phyloP scores from a whole-genome alignment of 2,888 invertebrate genomes.

The Andrena hattorfiana region DNA sequence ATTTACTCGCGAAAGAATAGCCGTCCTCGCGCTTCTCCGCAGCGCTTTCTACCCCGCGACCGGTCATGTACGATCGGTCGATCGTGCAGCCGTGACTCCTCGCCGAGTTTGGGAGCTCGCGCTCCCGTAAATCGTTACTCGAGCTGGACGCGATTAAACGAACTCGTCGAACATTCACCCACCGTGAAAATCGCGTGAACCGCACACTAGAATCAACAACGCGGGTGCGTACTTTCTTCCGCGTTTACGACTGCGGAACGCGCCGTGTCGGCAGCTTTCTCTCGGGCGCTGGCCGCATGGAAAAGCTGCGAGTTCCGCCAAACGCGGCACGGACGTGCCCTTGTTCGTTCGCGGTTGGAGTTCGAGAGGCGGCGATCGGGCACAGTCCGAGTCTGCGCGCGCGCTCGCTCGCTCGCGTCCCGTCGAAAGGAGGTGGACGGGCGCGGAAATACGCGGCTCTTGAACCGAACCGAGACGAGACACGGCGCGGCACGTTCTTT shows the following conservation, averaged over 20 bases:
- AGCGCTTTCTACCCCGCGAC: constrained; percentile 42
- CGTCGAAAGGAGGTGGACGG: not conserved
- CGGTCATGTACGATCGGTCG: not conserved
- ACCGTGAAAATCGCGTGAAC: not conserved
- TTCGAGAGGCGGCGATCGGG: not conserved
- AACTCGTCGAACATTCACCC: not conserved
- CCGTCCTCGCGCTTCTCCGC: constrained; percentile 17
- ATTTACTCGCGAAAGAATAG: constrained; percentile 41
- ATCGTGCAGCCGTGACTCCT: not conserved
- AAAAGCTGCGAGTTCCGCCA: not conserved
- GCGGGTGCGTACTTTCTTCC: not conserved
- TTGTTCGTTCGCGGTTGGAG: not conserved
- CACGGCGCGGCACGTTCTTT: constrained; percentile 67
- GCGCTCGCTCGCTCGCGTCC: not conserved
- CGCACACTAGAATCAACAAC: not conserved
- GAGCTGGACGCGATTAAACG: too few relatives aligned
- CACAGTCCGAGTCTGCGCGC: not conserved
- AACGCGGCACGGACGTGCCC: not conserved
- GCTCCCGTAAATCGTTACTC: too few relatives aligned
- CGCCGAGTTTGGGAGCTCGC: not conserved
- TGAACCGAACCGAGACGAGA: not conserved
- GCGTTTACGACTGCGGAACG: not conserved
- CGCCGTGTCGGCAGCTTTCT: not conserved
- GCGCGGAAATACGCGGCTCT: not conserved
- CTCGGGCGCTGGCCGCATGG: not conserved